Evolutionary conservation across 2,113 vertebrate species (phyloP), one percentile per base, ranked within the genome.

Genomic region (Malaclemys terrapin): DNA sequence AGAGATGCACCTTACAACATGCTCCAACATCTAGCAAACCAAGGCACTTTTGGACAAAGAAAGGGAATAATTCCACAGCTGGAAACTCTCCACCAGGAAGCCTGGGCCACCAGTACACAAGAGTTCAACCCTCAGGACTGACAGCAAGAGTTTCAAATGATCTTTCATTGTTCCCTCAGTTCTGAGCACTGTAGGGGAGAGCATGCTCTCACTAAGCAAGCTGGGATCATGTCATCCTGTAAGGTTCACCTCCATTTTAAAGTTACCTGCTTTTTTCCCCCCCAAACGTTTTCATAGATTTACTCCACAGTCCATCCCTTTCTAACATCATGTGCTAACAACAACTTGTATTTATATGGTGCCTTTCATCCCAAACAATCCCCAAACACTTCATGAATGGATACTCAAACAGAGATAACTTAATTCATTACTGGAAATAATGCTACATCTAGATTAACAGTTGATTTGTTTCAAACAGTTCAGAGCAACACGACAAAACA

Each of bases 321-420:
- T 69, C 62, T 69, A 69, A 69, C 31, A 84, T 45, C 59, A 62
- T n/a, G n/a, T 52, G 22, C 56, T 88, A 24, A 79, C 45, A 24
- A 79, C 45, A 69, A 69, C 31, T 69, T 31, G 65, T 69, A 69
- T n/a, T 69, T 69, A 82, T 69, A 69, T 69, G 84, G 88, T 5
- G 42, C 14, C 93, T 29, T 87, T 91, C 1, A 10, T 62, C 38
- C 82, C 42, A 45, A 91, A 62, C 10, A n/a, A 20, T 76, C 59
- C 91, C 59, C 25, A 29, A 93, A 72, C 56, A 94, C 87, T 62
- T 89, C 31, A 72, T 80, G 78, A 89, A 93, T 52, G 0, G 5
- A 81, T 88, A 95, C 72, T 83, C 93, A 90, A 93, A 95, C 88
- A 19, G 17, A 80, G 95, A 91, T 84, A 91, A 89, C 92, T 94